Conservation (phyloP, 2,113 vertebrate genomes). For the Tetrao urogallus region DNA sequence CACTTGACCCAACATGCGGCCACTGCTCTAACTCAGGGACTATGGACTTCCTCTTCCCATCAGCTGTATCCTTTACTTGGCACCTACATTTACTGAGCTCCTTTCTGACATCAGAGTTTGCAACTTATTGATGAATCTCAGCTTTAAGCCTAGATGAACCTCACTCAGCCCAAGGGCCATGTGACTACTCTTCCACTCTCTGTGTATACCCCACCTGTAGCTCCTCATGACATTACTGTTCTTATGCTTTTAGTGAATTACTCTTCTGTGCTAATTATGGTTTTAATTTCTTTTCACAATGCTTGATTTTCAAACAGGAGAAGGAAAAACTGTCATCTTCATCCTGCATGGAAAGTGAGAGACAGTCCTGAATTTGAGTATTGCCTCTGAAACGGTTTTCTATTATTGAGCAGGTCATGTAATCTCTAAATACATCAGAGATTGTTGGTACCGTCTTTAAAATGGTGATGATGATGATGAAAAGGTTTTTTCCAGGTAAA, state of each 20-base stretch:
- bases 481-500: background rate
- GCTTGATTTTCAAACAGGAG: background rate
- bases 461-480: background rate
- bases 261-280: background rate
- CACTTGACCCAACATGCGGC: rapidly evolving
- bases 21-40: background rate
- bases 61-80: background rate
- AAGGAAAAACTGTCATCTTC: background rate
- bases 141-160: background rate
- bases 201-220: background rate
- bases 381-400: background rate
- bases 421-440: background rate
- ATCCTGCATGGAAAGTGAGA: background rate
- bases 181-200: background rate
- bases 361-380: background rate
- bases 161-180: background rate
- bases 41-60: background rate
- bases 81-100: background rate
- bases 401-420: background rate
- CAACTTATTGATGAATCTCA: background rate
- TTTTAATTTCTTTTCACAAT: background rate
- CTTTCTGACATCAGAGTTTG: background rate
- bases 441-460: background rate
- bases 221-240: background rate
- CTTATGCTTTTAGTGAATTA: background rate